Percentiles rank a stretch among this genome's conserved stretches.
These are phyloP conservation scores for Epinephelus cyanopodus DNA, from an alignment of 2,113 vertebrate genomes.

Conservation along the genomic window DNA sequence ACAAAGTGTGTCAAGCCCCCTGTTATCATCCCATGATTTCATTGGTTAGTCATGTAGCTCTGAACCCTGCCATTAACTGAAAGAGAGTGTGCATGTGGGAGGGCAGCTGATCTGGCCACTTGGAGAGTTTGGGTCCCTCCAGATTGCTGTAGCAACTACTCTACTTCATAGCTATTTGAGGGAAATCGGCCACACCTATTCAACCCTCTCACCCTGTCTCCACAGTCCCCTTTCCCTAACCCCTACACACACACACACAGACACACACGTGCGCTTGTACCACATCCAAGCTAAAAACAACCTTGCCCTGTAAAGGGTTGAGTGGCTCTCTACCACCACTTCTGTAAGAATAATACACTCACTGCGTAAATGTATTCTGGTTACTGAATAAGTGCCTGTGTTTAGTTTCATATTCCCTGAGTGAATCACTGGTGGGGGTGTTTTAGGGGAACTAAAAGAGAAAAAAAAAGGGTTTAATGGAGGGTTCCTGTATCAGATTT, in stretches of 20 bases:
- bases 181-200: constrained; percentile 62
- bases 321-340: constrained; percentile 81
- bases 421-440: constrained; percentile 68
- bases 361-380: constrained; percentile 76
- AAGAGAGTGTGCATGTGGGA: constrained; percentile 61
- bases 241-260: constrained; percentile 47
- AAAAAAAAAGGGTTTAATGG: constrained; percentile 30
- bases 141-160: constrained; percentile 77
- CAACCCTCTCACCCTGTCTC: constrained; percentile 49
- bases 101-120: constrained; percentile 64
- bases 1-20: constrained; percentile 71
- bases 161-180: constrained; percentile 75
- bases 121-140: constrained; percentile 65
- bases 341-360: constrained; percentile 84
- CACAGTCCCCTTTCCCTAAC: constrained; percentile 37
- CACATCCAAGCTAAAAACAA: constrained; percentile 66
- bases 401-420: constrained; percentile 78
- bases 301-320: constrained; percentile 77
- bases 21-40: constrained; percentile 67
- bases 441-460: constrained; percentile 60
- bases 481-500: constrained; percentile 17
- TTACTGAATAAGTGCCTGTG: constrained; percentile 77
- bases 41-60: constrained; percentile 63
- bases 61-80: constrained; percentile 59
- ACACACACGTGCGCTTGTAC: constrained; percentile 3